Base-by-base conservation (phyloP, 2,113 vertebrate genomes). In the Rhinolophus ferrumequinum region DNA sequence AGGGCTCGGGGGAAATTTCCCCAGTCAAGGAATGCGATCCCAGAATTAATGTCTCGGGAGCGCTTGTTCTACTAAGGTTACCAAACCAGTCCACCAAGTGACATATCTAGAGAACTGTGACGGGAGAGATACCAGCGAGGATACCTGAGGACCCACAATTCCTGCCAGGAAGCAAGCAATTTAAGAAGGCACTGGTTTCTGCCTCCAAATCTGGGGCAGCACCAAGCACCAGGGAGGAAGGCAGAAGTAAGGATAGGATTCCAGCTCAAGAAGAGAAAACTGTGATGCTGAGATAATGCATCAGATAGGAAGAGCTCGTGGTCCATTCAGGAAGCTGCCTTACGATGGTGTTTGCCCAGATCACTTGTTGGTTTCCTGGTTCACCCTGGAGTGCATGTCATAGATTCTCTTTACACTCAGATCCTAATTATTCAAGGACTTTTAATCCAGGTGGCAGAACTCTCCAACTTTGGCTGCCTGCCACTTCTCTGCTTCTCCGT, bases 71-170 rank as follows among this genome's bases (percentile, higher is more conserved):
- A 73, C 54, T 21, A 79, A 70, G 50, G 70, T 85, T 19, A 92
- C 75, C 93, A 90, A 94, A 93, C 85, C 91, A 64, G 93, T 93
- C 80, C 52, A 38, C 88, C 75, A 8, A 14, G 58, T 11, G 30
- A 50, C 79, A 4, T 8, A 44, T 28, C 56, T 89, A 47, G 22
- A 80, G 58, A 87, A 60, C 35, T 33, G 64, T 12, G 60, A 83
- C 44, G 18, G 13, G 19, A 79, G 24, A 88, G 44, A 76, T 15
- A 22, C 38, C n/a, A 28, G 50, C 50, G 12, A 38, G 19, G 28
- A 58, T 41, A 6, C 69, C 64, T 14, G 24, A 11, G 76, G 44
- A 19, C 47, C 52, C 88, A 70, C 44, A 6, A 22, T 13, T 4
- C 73, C n/a, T 3, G 1, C 73, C 11, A 38, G 60, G 30, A 79